Evolutionary conservation across 2,797 vertebrate genomes (phyloP).

Genomic region (Oophaga sylvatica): DNA sequence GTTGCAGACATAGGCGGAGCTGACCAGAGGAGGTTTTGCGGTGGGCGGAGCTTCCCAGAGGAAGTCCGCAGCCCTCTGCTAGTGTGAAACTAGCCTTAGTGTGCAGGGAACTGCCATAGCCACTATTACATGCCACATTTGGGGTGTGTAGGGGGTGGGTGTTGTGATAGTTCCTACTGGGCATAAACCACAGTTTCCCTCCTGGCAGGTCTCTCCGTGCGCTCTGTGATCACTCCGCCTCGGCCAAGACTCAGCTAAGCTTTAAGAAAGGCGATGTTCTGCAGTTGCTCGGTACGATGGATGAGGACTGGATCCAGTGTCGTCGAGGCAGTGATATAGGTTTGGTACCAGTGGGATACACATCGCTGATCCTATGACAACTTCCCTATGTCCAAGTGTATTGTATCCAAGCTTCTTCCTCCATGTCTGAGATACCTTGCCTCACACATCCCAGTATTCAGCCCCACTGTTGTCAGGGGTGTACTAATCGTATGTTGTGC

Average conservation of each 20-base stretch:
- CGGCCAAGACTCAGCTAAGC: constrained; percentile 80
- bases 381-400: background rate
- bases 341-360: constrained; percentile 93
- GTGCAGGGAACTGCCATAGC: background rate
- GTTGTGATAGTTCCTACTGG: background rate
- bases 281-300: constrained; percentile 82
- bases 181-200: background rate
- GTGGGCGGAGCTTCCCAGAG: too few species aligned
- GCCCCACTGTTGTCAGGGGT: background rate
- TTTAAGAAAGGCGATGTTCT: constrained; percentile 90
- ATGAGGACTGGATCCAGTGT: constrained; percentile 94
- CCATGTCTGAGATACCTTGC: background rate
- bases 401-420: constrained; percentile 3
- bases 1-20: too few species aligned
- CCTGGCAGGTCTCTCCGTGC: constrained; percentile 83
- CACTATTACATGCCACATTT: background rate
- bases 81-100: too few species aligned
- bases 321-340: constrained; percentile 84
- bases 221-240: constrained; percentile 85
- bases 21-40: too few species aligned
- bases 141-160: too few species aligned
- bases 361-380: constrained; percentile 87
- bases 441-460: background rate
- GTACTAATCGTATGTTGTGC: too few species aligned
- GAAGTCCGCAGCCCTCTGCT: too few species aligned